Conservation (phyloP, 1,140 invertebrate genomes). For the Anastrepha obliqua region DNA sequence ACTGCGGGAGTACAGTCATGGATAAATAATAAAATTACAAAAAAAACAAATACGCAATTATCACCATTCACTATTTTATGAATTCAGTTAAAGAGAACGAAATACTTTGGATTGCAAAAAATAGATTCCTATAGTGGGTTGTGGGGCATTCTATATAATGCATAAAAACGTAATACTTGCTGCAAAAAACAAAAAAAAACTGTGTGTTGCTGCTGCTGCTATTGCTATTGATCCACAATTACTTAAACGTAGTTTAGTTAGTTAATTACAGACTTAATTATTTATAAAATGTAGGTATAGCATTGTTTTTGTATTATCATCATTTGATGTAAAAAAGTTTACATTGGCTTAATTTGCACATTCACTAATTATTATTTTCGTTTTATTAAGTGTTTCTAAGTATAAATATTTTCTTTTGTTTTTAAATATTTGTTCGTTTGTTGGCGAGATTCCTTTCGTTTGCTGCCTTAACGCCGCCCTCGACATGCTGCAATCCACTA, state of each 20-base stretch:
- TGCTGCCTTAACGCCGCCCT: neutral
- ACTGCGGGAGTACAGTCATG: neutral
- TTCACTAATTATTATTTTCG: conserved; percentile 24
- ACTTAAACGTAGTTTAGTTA: neutral
- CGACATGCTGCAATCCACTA: neutral
- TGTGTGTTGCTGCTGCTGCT: neutral
- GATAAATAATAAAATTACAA: neutral
- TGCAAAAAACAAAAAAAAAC: neutral
- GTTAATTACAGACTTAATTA: conserved; percentile 20
- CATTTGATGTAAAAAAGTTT: conserved; percentile 39
- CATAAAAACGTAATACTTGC: neutral
- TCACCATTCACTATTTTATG: too few relatives aligned
- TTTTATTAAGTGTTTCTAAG: conserved; percentile 49
- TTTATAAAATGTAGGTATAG: conserved; percentile 16
- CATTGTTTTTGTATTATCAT: conserved; percentile 20
- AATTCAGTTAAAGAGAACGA: too few relatives aligned
- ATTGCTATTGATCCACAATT: neutral
- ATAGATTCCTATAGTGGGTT: too few relatives aligned
- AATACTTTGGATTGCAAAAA: too few relatives aligned
- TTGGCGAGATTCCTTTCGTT: conserved; percentile 21
- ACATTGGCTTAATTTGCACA: conserved; percentile 19
- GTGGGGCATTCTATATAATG: too few relatives aligned
- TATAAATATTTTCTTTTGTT: conserved; percentile 8
- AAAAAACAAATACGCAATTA: neutral
- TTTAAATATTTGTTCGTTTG: conserved; percentile 36